Percentiles rank a stretch among this genome's conserved stretches.
These are phyloP conservation scores for Carapus acus DNA, from an alignment of 2,797 vertebrate species.

Conservation along the genomic window DNA sequence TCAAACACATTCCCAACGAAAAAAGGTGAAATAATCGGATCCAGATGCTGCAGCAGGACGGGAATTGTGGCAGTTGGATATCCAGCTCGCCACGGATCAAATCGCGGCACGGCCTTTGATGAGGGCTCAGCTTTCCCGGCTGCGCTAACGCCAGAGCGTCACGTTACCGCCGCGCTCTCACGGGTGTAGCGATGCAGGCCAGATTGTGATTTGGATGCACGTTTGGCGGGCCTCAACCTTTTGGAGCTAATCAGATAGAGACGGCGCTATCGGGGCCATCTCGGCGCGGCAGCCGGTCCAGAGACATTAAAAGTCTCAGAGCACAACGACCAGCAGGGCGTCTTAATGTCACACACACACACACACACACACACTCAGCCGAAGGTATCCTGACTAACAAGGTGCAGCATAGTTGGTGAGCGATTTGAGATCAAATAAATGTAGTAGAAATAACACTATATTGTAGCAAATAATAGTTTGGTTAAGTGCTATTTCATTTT, in stretches of 20 bases:
- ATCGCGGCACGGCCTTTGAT: constrained; percentile 54
- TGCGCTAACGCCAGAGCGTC: constrained; percentile 48
- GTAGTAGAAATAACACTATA: no score
- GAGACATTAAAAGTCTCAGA: constrained; percentile 46
- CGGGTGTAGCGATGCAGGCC: constrained; percentile 43
- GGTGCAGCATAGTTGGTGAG: neutral
- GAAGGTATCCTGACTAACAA: neutral
- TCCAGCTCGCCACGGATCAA: constrained; percentile 43
- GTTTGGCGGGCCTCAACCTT: constrained; percentile 48
- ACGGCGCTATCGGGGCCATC: constrained; percentile 51
- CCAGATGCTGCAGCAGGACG: constrained; percentile 1
- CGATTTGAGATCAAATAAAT: no score
- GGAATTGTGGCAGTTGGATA: constrained; percentile 31
- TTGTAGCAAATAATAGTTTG: no score
- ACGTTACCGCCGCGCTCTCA: constrained; percentile 51
- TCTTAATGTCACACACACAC: neutral
- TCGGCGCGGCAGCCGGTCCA: constrained; percentile 37
- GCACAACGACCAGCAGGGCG: constrained; percentile 28
- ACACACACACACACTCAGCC: no score
- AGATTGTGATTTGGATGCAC: constrained; percentile 44
- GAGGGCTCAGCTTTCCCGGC: constrained; percentile 49
- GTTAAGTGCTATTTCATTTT: no score
- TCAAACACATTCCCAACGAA: neutral
- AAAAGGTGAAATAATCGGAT: constrained; percentile 2
- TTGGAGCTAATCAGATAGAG: constrained; percentile 57